These are phyloP conservation scores for Neopelma chrysocephalum DNA, from an alignment of 2,797 vertebrate genomes.

Conservation along the genomic window DNA sequence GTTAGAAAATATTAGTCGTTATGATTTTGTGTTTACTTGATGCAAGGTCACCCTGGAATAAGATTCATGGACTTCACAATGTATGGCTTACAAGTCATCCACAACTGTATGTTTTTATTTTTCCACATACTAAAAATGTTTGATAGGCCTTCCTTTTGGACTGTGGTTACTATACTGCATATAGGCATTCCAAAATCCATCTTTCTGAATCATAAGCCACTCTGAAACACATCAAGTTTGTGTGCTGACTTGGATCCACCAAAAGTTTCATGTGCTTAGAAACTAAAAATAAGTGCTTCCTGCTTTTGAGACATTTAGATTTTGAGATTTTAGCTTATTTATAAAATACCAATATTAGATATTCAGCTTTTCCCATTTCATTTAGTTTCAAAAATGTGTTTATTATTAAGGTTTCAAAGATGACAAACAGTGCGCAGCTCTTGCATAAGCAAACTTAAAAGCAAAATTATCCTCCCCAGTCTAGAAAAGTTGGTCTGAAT, in stretches of 20 bases:
- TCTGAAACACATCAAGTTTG: background rate
- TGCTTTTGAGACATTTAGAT: background rate
- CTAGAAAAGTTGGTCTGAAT: constrained; percentile 10
- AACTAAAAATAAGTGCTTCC: background rate
- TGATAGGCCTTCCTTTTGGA: background rate
- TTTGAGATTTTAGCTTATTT: background rate
- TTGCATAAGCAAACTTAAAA: background rate
- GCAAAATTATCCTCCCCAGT: background rate
- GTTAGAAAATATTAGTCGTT: background rate
- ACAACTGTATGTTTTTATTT: background rate
- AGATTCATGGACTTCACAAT: background rate
- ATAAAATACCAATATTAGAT: background rate
- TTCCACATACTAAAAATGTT: background rate
- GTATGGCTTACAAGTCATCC: background rate
- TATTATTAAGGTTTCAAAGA: background rate
- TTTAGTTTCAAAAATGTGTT: background rate
- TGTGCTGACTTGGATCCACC: background rate
- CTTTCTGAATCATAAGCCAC: background rate
- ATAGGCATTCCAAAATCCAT: background rate
- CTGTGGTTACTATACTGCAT: background rate
- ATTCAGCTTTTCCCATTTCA: background rate
- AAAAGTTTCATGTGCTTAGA: background rate
- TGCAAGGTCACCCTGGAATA: background rate
- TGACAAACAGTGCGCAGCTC: background rate
- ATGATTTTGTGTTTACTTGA: background rate